Base-by-base conservation (phyloP, 1,140 invertebrate genomes). In the Neotoxoptera formosana region DNA sequence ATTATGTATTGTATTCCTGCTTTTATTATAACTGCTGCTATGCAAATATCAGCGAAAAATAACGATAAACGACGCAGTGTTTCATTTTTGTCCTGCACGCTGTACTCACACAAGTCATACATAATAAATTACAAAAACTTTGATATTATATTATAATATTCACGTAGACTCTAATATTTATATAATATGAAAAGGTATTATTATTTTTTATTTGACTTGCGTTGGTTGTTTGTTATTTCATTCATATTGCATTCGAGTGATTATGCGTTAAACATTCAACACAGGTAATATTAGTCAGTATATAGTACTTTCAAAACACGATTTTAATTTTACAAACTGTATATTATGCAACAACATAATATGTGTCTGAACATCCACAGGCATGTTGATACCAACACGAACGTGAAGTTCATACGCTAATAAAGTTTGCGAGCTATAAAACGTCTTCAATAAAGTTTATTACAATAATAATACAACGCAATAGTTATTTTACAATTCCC, bases 391-490 rank as follows among this genome's bases (percentile, higher is more conserved):
- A 1, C 30, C 14, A 20, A 76, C 14, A n/a, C n/a, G 60, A n/a
- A n/a, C 3, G 17, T n/a, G 14, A 76, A 76, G 0, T 76, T n/a
- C 60, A 14, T n/a, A 67, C 30, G 30, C 11, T 67, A 2, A 76
- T 14, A 76, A n/a, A 76, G 60, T 76, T 76, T n/a, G 60, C 3
- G 6, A 76, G n/a, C 60, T 76, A n/a, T 76, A 76, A 76, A 76
- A 76, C n/a, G 30, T n/a, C n/a, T 76, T 76, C 60, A 34, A 76
- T 76, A 76, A 76, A n/a, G 60, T 76, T 76, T 76, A 76, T n/a
- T 76, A n/a, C 30, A 34, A 76, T 34, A 67, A 4, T 67, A 17
- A 67, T 67, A 76, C n/a, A n/a, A n/a, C n/a, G n/a, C 17, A 76
- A n/a, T n/a, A 17, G 60, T 76, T 76, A 76, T n/a, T 76, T 76